phyloP scores from a whole-genome alignment of 2,888 invertebrate species.

The Drosophila anceps region DNA sequence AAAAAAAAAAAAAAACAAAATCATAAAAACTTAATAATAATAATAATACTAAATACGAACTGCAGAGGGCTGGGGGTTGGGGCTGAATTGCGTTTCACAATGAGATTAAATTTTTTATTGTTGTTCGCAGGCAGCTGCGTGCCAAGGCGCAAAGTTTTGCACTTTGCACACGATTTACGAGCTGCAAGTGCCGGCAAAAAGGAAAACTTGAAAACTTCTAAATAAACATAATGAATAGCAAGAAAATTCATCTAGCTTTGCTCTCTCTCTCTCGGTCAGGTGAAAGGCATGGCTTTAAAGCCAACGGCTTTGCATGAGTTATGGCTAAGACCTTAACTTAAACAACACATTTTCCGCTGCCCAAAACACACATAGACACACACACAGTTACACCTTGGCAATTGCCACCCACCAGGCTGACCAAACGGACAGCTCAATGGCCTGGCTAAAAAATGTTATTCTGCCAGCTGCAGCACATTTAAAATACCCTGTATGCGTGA shows the following conservation, averaged over 20 bases:
- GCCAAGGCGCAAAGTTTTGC: conserved; percentile 24
- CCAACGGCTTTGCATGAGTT: conserved; percentile 29
- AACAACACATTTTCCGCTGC: neutral
- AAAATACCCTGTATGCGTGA: conserved; percentile 22
- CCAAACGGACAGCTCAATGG: conserved; percentile 25
- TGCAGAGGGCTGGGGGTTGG: neutral
- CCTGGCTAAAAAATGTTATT: conserved; percentile 43
- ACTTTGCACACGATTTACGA: conserved; percentile 36
- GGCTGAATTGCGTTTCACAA: neutral
- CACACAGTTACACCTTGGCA: neutral
- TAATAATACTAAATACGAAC: conserved; percentile 8
- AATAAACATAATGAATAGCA: conserved; percentile 43
- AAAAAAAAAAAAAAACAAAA: neutral
- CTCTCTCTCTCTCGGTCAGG: conserved; percentile 13
- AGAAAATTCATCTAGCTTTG: conserved; percentile 13
- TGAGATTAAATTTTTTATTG: conserved; percentile 53
- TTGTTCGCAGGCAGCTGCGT: conserved; percentile 15
- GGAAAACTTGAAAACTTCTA: conserved; percentile 40
- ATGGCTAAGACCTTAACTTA: conserved; percentile 27
- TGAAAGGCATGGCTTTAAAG: conserved; percentile 32
- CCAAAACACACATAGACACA: neutral
- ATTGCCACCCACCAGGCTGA: conserved; percentile 21
- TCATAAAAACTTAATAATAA: neutral
- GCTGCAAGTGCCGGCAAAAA: conserved; percentile 14
- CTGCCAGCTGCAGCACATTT: conserved; percentile 9